phyloP scores from a whole-genome alignment of 2,888 invertebrate genomes.

The Baronia brevicornis region DNA sequence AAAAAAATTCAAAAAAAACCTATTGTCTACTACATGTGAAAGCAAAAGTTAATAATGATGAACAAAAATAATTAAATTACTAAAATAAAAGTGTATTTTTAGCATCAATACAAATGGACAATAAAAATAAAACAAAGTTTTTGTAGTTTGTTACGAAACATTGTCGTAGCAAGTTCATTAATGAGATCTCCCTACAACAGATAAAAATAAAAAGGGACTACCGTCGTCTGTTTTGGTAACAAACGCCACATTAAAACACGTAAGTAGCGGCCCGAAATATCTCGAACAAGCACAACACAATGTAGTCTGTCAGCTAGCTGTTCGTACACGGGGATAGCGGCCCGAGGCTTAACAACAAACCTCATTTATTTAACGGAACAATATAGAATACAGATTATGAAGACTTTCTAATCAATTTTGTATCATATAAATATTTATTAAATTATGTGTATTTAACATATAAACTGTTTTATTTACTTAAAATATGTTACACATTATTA shows the following conservation, averaged over 20 bases:
- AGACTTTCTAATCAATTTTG: constrained; percentile 4
- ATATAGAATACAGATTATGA: constrained; percentile 2
- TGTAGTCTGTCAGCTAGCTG: constrained; percentile 5
- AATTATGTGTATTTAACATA: too few relatives aligned
- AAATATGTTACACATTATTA: constrained; percentile 3
- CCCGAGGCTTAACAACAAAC: not conserved
- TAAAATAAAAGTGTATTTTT: too few relatives aligned
- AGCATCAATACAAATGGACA: too few relatives aligned
- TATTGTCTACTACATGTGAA: too few relatives aligned
- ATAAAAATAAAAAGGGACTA: constrained; percentile 45
- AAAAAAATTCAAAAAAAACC: too few relatives aligned
- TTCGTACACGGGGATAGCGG: not conserved
- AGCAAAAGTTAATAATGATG: too few relatives aligned
- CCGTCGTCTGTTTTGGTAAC: constrained; percentile 34
- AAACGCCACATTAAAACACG: constrained; percentile 34
- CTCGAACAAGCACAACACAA: constrained; percentile 13
- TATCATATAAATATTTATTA: not conserved
- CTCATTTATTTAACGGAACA: constrained; percentile 3
- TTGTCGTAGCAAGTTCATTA: constrained; percentile 38
- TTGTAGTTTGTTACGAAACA: constrained; percentile 10
- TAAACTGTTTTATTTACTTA: constrained; percentile 11
- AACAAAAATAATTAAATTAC: too few relatives aligned
- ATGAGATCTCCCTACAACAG: constrained; percentile 43
- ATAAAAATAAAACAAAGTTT: constrained; percentile 12
- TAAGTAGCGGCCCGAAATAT: constrained; percentile 27